Conservation (phyloP, 2,113 vertebrate species). For the Mobula birostris region DNA sequence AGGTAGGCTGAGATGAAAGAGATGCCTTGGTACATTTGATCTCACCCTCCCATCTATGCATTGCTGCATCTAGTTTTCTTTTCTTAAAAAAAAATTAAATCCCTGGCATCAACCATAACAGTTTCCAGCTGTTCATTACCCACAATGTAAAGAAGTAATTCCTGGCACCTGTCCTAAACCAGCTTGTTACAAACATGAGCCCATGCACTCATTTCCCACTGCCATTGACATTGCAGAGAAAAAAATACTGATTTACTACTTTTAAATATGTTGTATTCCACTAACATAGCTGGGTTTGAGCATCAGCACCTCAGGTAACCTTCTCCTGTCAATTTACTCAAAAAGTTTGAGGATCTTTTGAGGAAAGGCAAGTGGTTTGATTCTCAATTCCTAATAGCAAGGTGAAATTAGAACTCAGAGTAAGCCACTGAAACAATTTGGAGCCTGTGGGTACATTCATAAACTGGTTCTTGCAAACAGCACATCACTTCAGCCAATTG, state of each 20-base stretch:
- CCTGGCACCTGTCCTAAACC: neutral
- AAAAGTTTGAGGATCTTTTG: neutral
- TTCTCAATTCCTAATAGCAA: neutral
- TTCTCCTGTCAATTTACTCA: neutral
- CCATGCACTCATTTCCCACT: neutral
- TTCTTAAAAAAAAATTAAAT: neutral
- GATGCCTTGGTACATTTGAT: neutral
- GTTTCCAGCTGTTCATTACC: neutral
- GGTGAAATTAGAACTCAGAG: neutral
- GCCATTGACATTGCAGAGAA: neutral
- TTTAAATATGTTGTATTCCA: neutral
- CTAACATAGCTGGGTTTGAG: neutral
- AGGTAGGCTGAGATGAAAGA: slow-evolving; percentile 11
- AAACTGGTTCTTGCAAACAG: neutral
- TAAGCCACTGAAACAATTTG: neutral
- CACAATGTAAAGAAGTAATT: neutral
- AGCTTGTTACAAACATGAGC: neutral
- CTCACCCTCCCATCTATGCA: neutral
- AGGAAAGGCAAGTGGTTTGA: neutral
- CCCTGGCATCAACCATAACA: neutral
- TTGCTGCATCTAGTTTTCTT: neutral
- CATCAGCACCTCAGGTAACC: neutral
- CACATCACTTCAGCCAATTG: neutral
- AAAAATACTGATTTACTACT: neutral
- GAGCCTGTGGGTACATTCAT: neutral